Percentiles rank a stretch among this genome's conserved stretches.
Conservation (phyloP, 2,888 invertebrate species). For the Julus scandinavius region DNA sequence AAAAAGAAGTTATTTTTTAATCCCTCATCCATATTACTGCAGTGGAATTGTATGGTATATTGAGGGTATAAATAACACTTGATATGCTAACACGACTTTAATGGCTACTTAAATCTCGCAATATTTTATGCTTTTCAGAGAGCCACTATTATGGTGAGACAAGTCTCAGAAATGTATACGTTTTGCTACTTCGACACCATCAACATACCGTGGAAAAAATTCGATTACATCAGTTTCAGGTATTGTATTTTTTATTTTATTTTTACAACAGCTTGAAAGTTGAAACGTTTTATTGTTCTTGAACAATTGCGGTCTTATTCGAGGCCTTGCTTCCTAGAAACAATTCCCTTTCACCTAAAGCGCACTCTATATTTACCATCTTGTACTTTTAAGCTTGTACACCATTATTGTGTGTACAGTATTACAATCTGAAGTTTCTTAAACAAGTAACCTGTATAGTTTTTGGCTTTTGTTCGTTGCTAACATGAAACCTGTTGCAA, state of each 20-base stretch:
- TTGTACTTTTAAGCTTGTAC: neutral
- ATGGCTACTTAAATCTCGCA: no score
- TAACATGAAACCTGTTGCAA: neutral
- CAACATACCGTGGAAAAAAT: no score
- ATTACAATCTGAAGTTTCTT: neutral
- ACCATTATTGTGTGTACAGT: neutral
- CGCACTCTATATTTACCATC: neutral
- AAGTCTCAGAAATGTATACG: no score
- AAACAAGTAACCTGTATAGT: neutral
- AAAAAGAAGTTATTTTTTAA: neutral
- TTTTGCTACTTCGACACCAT: no score
- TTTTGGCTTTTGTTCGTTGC: neutral
- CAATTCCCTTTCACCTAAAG: neutral
- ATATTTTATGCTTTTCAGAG: no score
- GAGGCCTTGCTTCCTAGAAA: neutral
- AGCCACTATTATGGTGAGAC: no score
- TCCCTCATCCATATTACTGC: neutral
- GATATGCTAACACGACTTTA: no score
- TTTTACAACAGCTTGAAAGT: neutral
- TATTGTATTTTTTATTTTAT: neutral
- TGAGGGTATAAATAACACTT: no score
- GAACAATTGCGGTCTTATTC: conserved; percentile 3
- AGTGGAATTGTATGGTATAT: no score
- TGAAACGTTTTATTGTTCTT: conserved; percentile 12
- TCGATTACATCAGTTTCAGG: no score